A percentile compares a stretch with the other conserved stretches of the same genome.
phyloP scores from a whole-genome alignment of 2,888 invertebrate species.

The Drosophila acutilabella region DNA sequence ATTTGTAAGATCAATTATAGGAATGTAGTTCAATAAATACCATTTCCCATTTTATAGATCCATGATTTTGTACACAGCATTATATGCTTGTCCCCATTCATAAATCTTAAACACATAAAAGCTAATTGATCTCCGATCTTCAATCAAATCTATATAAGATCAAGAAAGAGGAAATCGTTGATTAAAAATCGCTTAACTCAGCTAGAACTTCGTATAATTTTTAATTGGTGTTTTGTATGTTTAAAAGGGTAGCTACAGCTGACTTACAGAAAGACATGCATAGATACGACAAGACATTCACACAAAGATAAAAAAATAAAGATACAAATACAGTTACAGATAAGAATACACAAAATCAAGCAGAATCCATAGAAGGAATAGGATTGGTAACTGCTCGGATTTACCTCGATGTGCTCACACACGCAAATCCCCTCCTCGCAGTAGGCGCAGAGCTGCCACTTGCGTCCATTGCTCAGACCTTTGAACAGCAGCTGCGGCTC shows the following conservation, averaged over 20 bases:
- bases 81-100: too few relatives aligned
- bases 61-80: too few relatives aligned
- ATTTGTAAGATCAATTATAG: too few relatives aligned
- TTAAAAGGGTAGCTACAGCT: neutral
- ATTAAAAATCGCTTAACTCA: too few relatives aligned
- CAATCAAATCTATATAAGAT: too few relatives aligned
- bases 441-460: conserved; percentile 83
- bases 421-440: conserved; percentile 85
- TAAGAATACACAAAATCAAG: conserved; percentile 1
- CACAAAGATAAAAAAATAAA: conserved; percentile 1
- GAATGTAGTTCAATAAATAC: too few relatives aligned
- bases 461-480: conserved; percentile 82
- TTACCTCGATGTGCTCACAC: conserved; percentile 85
- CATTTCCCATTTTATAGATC: too few relatives aligned
- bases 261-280: conserved; percentile 55
- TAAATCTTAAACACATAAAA: too few relatives aligned
- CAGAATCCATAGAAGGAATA: conserved; percentile 4
- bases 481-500: conserved; percentile 84
- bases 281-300: conserved; percentile 19
- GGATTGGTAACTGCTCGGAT: conserved; percentile 21
- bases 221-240: neutral
- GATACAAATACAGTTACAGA: conserved; percentile 18
- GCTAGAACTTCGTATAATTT: neutral
- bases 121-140: too few relatives aligned
- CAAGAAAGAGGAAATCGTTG: too few relatives aligned